A percentile compares a stretch with the other conserved stretches of the same genome.
Evolutionary conservation across 2,888 invertebrate genomes (phyloP).

Genomic region (Orthosia gracilis): DNA sequence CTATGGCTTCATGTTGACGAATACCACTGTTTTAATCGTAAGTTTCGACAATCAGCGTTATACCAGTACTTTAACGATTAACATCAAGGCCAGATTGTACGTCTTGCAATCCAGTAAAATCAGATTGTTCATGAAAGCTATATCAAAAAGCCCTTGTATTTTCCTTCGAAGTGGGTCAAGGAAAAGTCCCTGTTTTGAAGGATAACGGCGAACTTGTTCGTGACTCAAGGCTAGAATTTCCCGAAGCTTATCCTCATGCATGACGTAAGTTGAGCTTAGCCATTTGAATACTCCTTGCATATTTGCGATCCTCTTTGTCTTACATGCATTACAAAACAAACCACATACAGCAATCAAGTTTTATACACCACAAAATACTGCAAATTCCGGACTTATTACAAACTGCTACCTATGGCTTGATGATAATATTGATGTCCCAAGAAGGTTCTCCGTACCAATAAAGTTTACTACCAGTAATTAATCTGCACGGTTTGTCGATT

Average conservation of each 20-base stretch:
- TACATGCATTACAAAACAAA: slow-evolving; percentile 12
- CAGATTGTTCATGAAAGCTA: slow-evolving; percentile 43
- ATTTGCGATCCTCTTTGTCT: slow-evolving; percentile 30
- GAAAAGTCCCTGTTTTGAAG: slow-evolving; percentile 72
- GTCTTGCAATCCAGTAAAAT: slow-evolving; percentile 47
- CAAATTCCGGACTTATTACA: background rate
- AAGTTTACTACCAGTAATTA: slow-evolving; percentile 50
- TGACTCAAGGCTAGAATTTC: slow-evolving; percentile 63
- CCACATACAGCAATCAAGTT: slow-evolving; percentile 8
- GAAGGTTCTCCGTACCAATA: slow-evolving; percentile 39
- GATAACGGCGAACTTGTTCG: slow-evolving; percentile 61
- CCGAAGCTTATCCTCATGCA: slow-evolving; percentile 60
- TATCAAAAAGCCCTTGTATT: slow-evolving; percentile 44
- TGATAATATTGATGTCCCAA: slow-evolving; percentile 33
- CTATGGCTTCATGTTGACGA: slow-evolving; percentile 21
- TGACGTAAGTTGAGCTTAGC: slow-evolving; percentile 40
- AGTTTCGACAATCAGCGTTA: slow-evolving; percentile 29
- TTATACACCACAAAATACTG: background rate
- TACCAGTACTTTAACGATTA: slow-evolving; percentile 39
- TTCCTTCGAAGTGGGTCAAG: slow-evolving; percentile 75
- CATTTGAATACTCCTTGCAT: slow-evolving; percentile 37
- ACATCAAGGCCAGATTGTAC: slow-evolving; percentile 52
- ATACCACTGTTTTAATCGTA: slow-evolving; percentile 17
- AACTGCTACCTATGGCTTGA: background rate
- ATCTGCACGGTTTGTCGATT: slow-evolving; percentile 46